A percentile compares a stretch with the other conserved stretches of the same genome.
phyloP scores from a whole-genome alignment of 1,140 invertebrate genomes.

The Tribolium madens region DNA sequence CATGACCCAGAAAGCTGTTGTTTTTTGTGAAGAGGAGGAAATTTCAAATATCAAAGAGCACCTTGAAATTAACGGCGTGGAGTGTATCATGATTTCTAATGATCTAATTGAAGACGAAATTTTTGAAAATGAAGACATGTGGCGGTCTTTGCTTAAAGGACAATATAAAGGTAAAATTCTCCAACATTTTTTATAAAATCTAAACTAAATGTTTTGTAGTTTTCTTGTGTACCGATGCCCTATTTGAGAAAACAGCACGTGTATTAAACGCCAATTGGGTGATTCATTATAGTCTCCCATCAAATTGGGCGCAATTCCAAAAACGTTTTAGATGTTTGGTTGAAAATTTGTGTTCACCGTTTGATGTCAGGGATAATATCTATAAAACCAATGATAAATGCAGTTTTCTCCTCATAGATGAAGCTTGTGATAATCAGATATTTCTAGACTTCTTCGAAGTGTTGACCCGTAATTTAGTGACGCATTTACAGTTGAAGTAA shows the following conservation, averaged over 20 bases:
- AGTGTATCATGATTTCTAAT: slow-evolving; percentile 4
- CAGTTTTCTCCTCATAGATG: neutral
- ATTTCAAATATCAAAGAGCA: neutral
- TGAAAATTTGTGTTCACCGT: neutral
- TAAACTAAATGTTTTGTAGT: slow-evolving; percentile 5
- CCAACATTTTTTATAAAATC: neutral
- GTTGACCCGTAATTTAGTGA: neutral
- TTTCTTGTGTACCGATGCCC: neutral
- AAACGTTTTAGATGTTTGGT: slow-evolving; percentile 12
- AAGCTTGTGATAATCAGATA: neutral
- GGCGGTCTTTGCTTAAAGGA: neutral
- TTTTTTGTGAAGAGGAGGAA: neutral
- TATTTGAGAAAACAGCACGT: neutral
- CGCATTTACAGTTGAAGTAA: neutral
- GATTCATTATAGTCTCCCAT: neutral
- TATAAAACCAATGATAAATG: neutral
- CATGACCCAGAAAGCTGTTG: neutral
- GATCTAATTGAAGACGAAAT: slow-evolving; percentile 5
- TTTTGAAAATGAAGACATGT: slow-evolving; percentile 17
- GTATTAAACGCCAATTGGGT: neutral
- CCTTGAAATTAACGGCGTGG: neutral
- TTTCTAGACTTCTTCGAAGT: neutral
- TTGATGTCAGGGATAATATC: neutral
- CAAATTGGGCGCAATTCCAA: neutral
- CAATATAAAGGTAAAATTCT: neutral